These are phyloP conservation scores for Sisyra nigra DNA, from an alignment of 2,888 invertebrate genomes.

Conservation along the genomic window DNA sequence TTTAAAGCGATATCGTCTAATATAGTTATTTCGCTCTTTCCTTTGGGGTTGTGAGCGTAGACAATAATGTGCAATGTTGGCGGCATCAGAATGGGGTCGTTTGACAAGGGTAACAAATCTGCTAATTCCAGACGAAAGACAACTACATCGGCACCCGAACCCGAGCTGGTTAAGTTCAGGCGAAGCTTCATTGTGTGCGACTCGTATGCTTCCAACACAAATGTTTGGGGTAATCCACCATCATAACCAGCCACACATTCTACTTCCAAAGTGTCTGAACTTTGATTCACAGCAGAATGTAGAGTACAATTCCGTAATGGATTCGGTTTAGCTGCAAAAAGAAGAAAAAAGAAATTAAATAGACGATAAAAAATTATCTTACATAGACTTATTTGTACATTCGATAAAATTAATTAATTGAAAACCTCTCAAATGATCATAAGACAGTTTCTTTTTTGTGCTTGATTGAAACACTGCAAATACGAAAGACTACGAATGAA, in stretches of 20 bases:
- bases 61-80: conserved; percentile 60
- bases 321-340: conserved; percentile 52
- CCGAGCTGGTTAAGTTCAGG: conserved; percentile 48
- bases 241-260: conserved; percentile 80
- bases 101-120: conserved; percentile 35
- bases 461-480: too few relatives aligned
- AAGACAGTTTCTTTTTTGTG: too few relatives aligned
- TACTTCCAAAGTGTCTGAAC: conserved; percentile 47
- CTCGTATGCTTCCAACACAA: conserved; percentile 69
- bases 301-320: conserved; percentile 76
- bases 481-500: too few relatives aligned
- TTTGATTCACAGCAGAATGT: conserved; percentile 44
- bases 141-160: conserved; percentile 33
- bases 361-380: too few relatives aligned
- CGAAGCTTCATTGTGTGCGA: conserved; percentile 51
- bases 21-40: conserved; percentile 63
- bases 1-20: conserved; percentile 76
- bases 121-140: conserved; percentile 45
- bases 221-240: conserved; percentile 74
- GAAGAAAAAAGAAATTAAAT: neutral
- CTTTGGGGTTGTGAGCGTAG: conserved; percentile 73
- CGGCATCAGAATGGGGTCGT: conserved; percentile 27
- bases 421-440: too few relatives aligned
- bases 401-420: too few relatives aligned
- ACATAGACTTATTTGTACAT: too few relatives aligned